Conservation (phyloP, 2,888 invertebrate species). For the Tinea semifulvella region DNA sequence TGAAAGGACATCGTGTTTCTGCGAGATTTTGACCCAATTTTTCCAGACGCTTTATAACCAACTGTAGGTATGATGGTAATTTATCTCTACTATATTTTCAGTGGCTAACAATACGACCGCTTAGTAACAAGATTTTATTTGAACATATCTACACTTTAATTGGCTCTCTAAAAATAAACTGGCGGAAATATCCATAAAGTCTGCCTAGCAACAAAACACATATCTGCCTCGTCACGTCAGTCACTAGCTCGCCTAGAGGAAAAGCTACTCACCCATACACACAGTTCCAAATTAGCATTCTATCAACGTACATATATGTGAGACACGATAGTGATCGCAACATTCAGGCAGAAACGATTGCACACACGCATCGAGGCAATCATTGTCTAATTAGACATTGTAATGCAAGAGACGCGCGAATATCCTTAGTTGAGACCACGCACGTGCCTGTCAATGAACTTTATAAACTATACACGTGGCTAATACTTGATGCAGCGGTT, state of each 20-base stretch:
- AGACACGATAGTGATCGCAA: slow-evolving; percentile 44
- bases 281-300: slow-evolving; percentile 46
- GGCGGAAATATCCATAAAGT: background rate
- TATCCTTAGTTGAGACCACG: slow-evolving; percentile 52
- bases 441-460: slow-evolving; percentile 66
- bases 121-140: background rate
- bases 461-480: slow-evolving; percentile 37
- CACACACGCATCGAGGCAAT: slow-evolving; percentile 43
- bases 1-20: background rate
- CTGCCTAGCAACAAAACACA: background rate
- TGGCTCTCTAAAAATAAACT: background rate
- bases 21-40: background rate
- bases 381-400: slow-evolving; percentile 62
- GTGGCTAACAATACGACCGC: background rate
- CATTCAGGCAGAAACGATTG: slow-evolving; percentile 39
- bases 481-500: background rate
- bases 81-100: background rate
- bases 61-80: too few relatives aligned
- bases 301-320: slow-evolving; percentile 26
- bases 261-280: slow-evolving; percentile 2
- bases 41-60: background rate
- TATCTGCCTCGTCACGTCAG: background rate
- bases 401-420: slow-evolving; percentile 56
- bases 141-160: background rate
- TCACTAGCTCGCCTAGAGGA: too few relatives aligned